Evolutionary conservation across 2,113 vertebrate genomes (phyloP).

Genomic region (Cephalopterus ornatus): DNA sequence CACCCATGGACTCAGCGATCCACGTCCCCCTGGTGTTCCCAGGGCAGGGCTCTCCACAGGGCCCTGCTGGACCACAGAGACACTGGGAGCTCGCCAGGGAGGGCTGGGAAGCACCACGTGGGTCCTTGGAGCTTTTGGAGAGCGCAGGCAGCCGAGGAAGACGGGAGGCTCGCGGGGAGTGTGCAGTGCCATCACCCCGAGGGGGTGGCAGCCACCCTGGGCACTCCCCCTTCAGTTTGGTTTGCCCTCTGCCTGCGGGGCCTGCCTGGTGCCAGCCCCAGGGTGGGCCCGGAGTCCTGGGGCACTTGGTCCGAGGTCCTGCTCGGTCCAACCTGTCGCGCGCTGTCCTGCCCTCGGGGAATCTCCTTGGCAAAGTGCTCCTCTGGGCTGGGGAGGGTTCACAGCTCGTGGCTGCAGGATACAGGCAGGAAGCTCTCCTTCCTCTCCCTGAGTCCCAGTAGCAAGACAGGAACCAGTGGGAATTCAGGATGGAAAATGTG

Average conservation of each 20-base stretch:
- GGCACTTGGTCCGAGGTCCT: accelerated
- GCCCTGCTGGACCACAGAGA: background rate
- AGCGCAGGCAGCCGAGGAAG: background rate
- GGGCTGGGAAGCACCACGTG: background rate
- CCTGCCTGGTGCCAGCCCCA: background rate
- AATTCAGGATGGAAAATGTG: background rate
- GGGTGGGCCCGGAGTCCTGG: accelerated
- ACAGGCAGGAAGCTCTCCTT: background rate
- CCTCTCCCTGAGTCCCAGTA: background rate
- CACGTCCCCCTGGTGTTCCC: background rate
- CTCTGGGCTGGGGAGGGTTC: background rate
- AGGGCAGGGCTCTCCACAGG: background rate
- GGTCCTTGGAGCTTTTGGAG: background rate
- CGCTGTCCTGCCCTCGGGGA: background rate
- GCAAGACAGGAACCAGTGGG: background rate
- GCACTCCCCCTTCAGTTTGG: background rate
- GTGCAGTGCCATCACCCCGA: background rate
- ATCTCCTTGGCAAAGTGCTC: background rate
- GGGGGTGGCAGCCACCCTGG: background rate
- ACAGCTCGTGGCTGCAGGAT: background rate
- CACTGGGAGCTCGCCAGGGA: background rate
- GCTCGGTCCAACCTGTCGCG: accelerated
- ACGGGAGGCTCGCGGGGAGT: background rate
- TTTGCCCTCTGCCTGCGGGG: background rate
- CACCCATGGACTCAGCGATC: background rate